Evolutionary conservation across 2,797 vertebrate species (phyloP), one percentile per base, ranked within the genome.

Genomic region (Ispidina lecontei): DNA sequence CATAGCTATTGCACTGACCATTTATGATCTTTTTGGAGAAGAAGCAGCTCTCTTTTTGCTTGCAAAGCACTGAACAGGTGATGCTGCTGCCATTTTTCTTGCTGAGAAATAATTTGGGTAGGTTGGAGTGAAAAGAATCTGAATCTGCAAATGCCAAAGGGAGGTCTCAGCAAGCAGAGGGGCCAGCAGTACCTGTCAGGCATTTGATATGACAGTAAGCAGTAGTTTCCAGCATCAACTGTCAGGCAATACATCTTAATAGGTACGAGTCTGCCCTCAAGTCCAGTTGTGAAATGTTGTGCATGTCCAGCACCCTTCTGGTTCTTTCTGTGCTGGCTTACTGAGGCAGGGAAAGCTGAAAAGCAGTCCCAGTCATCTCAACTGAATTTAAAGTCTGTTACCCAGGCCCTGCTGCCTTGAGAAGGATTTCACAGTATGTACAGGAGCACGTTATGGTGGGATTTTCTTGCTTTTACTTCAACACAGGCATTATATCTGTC

Each of bases 381-480:
- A n/a, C 71, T 62, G 91, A 25, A 90, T 90, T 94, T 91, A 89
- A 89, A 78, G 33, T 68, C 76, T 79, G 19, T 44, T 89, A 82
- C 56, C 11, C 46, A 51, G 58, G 54, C 43, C 58, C 28, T 93
- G 46, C 47, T 83, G 87, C 70, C 67, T 90, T 85, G 62, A 73
- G 71, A 71, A 89, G 69, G 84, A 93, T 88, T 89, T 84, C 68
- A 68, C 67, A 86, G 72, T 62, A 60, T n/a, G 46, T 79, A 80
- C 75, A 58, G 71, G 73, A 91, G 60, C 74, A 91, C 8, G 39
- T 93, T 88, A 79, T 37, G n/a, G 54, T 76, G 54, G 70, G 85
- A 89, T 96, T 96, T 93, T 76, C 73, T 92, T 69, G 70, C 77
- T 94, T 93, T 84, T 91, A 59, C 70, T 87, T 79, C 74, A 71